Conservation (phyloP, 2,888 invertebrate species). For the Epiblema foenella region DNA sequence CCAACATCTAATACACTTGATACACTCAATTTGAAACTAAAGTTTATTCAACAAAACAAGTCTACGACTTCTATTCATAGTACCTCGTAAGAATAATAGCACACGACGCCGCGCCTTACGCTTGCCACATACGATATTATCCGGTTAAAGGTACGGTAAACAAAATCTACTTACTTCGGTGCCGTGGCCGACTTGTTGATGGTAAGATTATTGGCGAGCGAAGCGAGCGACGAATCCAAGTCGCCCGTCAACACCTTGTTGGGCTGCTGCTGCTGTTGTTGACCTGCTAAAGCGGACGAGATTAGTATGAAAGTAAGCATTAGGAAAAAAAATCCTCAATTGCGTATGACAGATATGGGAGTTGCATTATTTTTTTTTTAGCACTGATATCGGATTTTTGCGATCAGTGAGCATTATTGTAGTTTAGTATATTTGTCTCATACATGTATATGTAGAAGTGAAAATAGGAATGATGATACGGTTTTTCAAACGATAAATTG, state of each 20-base stretch:
- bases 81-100: constrained; percentile 18
- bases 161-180: constrained; percentile 86
- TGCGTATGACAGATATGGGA: neutral
- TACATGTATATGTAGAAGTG: neutral
- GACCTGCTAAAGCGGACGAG: constrained; percentile 61
- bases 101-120: neutral
- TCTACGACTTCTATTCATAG: constrained; percentile 12
- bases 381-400: too few relatives aligned
- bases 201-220: constrained; percentile 95
- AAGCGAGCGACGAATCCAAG: constrained; percentile 96
- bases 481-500: neutral
- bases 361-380: too few relatives aligned
- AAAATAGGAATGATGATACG: neutral
- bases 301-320: constrained; percentile 39
- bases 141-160: constrained; percentile 2
- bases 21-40: neutral
- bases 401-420: neutral
- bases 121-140: neutral
- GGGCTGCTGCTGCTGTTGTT: constrained; percentile 70
- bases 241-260: constrained; percentile 95
- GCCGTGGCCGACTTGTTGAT: constrained; percentile 91
- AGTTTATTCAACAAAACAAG: constrained; percentile 26
- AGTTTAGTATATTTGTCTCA: neutral
- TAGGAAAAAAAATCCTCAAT: neutral
- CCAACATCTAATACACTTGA: too few relatives aligned